These are phyloP conservation scores for Crotalus adamanteus DNA, from an alignment of 2,797 vertebrate species.

Conservation along the genomic window DNA sequence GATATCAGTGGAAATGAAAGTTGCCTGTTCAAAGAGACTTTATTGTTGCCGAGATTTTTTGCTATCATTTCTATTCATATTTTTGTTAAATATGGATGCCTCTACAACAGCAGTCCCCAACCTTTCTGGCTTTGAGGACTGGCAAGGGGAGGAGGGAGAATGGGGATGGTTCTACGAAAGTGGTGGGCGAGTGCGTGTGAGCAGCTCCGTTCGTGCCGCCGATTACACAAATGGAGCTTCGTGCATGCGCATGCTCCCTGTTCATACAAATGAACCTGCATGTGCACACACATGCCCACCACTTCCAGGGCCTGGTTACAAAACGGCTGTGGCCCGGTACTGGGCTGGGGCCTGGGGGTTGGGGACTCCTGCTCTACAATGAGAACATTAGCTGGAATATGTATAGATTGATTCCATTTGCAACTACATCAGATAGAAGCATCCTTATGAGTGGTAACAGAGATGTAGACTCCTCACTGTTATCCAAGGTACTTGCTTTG, in stretches of 20 bases:
- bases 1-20: background rate
- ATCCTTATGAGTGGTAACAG: background rate
- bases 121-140: too few species aligned
- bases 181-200: accelerated
- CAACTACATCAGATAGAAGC: background rate
- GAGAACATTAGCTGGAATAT: background rate
- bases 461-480: background rate
- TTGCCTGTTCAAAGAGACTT: background rate
- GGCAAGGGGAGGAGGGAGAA: background rate
- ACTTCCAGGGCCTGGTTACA: background rate
- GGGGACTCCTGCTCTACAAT: background rate
- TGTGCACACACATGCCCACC: background rate
- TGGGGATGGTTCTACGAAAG: background rate
- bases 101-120: background rate
- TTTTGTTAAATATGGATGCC: background rate
- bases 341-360: background rate
- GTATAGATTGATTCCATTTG: background rate
- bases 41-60: background rate
- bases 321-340: background rate
- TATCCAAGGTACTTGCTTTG: background rate
- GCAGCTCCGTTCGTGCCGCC: background rate
- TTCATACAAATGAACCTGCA: background rate
- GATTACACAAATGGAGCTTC: background rate
- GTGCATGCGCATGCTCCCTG: accelerated
- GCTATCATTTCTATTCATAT: background rate